Base-by-base conservation (phyloP, 1,140 invertebrate genomes). In the Homarus americanus region DNA sequence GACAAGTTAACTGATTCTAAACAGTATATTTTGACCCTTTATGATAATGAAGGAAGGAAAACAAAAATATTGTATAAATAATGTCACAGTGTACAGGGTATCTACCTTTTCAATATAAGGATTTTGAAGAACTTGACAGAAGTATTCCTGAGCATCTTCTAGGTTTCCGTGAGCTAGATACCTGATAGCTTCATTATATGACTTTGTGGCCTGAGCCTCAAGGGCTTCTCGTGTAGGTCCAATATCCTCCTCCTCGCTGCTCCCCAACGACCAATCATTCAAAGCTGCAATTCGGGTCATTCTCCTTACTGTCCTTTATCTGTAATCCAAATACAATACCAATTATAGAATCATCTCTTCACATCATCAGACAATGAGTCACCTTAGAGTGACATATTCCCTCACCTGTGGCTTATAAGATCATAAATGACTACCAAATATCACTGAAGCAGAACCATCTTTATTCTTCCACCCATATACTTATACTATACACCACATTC, bases 241-340 rank as follows among this genome's bases (percentile, higher is more conserved):
- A 0, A 83, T 82, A n/a, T 86, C 83, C 20, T 83, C 92, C 53
- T 92, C 82, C n/a, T 89, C 87, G 66, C 80, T 82, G 82, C 87
- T 89, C 32, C 87, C 87, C 49, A 82, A 28, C 10, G 76, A 87
- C 72, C 63, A 91, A 34, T 90, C 87, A 41, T 92, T 92, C 17
- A 92, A 75, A 7, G 92, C 92, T 28, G 92, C 87, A 12, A 92
- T 92, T n/a, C 92, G 92, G 24, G 87, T 91, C 92, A 92, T 92
- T 17, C 20, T 80, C 32, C 20, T 49, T 28, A 2, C 24, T 2
- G 38, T 75, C n/a, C 12, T 20, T 87, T 58, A 44, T n/a, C 32
- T 36, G n/a, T 38, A 28, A 32, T 58, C 20, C 17, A 20, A 58
- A 20, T 58, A 20, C n/a, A n/a, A n/a, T n/a, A n/a, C n/a, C n/a